phyloP scores from a whole-genome alignment of 2,797 vertebrate genomes.

The Ataeniobius toweri region DNA sequence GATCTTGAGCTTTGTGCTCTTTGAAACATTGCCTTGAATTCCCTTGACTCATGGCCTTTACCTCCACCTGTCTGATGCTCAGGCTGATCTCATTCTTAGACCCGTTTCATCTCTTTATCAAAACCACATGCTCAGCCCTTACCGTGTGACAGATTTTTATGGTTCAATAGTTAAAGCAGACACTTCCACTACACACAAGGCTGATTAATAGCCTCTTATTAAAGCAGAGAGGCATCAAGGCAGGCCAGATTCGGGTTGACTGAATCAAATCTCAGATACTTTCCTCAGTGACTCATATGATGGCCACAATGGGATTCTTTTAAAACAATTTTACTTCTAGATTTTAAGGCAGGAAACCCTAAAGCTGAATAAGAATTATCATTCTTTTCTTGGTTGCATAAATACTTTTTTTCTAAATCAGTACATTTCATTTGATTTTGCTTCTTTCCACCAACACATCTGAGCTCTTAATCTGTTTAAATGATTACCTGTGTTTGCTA shows the following conservation, averaged over 20 bases:
- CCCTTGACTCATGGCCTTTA: constrained; percentile 49
- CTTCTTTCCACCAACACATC: constrained; percentile 15
- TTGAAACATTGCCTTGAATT: constrained; percentile 60
- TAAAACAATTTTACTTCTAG: background rate
- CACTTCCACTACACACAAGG: constrained; percentile 31
- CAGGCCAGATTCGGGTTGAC: constrained; percentile 50
- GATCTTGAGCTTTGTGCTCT: constrained; percentile 78
- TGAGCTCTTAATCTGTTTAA: constrained; percentile 66
- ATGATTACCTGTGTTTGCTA: constrained; percentile 57
- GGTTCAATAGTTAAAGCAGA: constrained; percentile 44
- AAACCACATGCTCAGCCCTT: constrained; percentile 29
- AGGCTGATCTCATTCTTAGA: constrained; percentile 21
- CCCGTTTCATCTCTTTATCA: constrained; percentile 34
- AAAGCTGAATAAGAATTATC: constrained; percentile 15
- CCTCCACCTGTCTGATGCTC: constrained; percentile 28
- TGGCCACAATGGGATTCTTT: constrained; percentile 23
- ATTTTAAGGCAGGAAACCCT: constrained; percentile 8
- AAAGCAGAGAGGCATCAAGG: constrained; percentile 43
- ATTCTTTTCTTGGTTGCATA: background rate
- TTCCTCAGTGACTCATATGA: constrained; percentile 47
- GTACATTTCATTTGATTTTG: constrained; percentile 1
- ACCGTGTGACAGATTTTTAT: constrained; percentile 41
- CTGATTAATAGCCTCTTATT: constrained; percentile 62
- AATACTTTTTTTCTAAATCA: background rate
- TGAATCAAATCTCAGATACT: constrained; percentile 52